Evolutionary conservation across 2,888 invertebrate genomes (phyloP).

Genomic region (Caprella mutica): DNA sequence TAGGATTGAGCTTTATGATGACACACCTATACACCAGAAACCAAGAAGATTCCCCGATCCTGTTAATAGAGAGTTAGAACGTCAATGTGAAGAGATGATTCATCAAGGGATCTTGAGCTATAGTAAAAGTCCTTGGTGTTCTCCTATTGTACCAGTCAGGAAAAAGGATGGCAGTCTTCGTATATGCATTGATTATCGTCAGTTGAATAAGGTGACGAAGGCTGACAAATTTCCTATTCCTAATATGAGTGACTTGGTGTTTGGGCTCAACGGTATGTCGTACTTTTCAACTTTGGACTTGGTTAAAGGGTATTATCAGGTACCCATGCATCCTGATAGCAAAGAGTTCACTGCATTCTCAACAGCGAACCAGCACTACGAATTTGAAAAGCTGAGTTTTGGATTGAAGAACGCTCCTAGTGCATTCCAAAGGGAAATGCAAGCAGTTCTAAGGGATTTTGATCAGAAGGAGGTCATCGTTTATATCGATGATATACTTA

Average conservation of each 20-base stretch:
- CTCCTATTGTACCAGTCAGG: too few species aligned
- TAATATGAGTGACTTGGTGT: too few species aligned
- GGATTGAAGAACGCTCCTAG: not conserved
- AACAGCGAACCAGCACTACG: not conserved
- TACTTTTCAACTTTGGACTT: not conserved
- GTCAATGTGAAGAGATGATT: conserved; percentile 7
- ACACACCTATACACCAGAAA: conserved; percentile 2
- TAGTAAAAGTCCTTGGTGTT: conserved; percentile 8
- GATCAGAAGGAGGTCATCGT: not conserved
- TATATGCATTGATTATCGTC: too few species aligned
- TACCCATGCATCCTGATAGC: not conserved
- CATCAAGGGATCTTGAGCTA: not conserved
- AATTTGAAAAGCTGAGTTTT: not conserved
- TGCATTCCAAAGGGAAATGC: not conserved
- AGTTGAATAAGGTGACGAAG: too few species aligned
- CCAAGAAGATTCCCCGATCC: not conserved
- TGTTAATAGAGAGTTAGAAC: conserved; percentile 1
- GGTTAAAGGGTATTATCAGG: not conserved
- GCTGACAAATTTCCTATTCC: too few species aligned
- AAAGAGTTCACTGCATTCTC: not conserved
- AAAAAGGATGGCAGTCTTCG: too few species aligned
- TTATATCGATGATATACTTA: not conserved
- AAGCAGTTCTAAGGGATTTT: not conserved
- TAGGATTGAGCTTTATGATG: not conserved
- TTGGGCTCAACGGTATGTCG: too few species aligned